Percentiles rank a stretch among this genome's conserved stretches.
Conservation (phyloP, 2,797 vertebrate species). For the Cygnus olor region DNA sequence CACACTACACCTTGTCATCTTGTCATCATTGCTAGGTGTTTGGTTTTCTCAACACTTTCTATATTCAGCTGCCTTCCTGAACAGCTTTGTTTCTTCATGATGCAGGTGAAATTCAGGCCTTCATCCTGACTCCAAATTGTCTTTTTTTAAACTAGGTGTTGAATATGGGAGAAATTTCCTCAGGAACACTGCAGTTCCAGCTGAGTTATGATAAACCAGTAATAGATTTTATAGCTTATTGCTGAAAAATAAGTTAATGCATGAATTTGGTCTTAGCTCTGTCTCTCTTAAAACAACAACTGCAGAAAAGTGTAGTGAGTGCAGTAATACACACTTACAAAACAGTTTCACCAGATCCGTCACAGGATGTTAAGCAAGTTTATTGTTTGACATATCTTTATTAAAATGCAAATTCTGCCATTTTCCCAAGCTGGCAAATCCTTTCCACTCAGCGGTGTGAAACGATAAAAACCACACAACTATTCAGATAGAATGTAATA, state of each 20-base stretch:
- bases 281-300: not conserved
- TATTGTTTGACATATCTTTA: conserved; percentile 60
- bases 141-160: not conserved
- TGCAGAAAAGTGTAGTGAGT: not conserved
- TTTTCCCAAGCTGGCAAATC: conserved; percentile 40
- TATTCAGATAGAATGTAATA: not conserved
- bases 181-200: not conserved
- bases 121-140: not conserved
- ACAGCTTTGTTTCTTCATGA: not conserved
- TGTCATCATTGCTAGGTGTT: not conserved
- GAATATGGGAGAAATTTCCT: not conserved
- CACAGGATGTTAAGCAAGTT: conserved; percentile 15
- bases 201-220: not conserved
- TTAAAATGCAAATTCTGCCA: conserved; percentile 64
- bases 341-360: not conserved
- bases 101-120: not conserved
- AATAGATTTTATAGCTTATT: not conserved
- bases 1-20: not conserved
- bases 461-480: not conserved
- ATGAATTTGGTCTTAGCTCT: not conserved
- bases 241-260: not conserved
- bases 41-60: not conserved
- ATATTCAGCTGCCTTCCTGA: not conserved
- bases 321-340: not conserved
- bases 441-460: not conserved